Percentiles rank a stretch among this genome's conserved stretches.
Evolutionary conservation across 2,113 vertebrate genomes (phyloP).

Genomic region (Chamaetylas fuelleborni): DNA sequence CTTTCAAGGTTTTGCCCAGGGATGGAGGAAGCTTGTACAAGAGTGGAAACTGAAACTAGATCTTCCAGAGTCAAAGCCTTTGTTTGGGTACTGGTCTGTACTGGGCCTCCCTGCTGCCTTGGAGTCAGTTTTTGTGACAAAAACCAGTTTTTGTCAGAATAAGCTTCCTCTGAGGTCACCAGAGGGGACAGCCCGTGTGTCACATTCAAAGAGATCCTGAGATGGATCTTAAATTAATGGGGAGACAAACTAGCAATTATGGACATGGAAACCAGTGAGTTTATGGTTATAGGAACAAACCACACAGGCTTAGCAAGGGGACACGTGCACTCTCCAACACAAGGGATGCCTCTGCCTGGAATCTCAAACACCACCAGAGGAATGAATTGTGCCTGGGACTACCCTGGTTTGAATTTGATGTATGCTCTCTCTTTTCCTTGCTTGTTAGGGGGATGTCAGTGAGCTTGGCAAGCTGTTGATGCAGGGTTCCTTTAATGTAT

Average conservation of each 20-base stretch:
- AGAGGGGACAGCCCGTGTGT: background rate
- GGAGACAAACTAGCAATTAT: background rate
- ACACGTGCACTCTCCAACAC: background rate
- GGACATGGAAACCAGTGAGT: background rate
- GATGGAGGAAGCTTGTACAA: background rate
- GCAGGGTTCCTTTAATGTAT: conserved; percentile 90
- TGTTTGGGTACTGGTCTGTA: background rate
- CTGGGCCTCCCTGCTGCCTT: background rate
- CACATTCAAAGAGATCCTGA: background rate
- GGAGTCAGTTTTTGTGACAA: background rate
- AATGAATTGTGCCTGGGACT: background rate
- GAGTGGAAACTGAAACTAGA: background rate
- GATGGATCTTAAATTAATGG: background rate
- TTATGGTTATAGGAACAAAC: background rate
- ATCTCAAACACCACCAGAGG: background rate
- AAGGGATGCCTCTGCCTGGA: background rate
- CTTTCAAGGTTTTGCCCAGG: background rate
- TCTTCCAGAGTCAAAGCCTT: background rate
- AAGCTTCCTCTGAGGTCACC: background rate
- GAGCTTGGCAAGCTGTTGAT: conserved; percentile 90
- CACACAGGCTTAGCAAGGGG: background rate
- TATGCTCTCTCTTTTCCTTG: background rate
- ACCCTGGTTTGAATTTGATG: background rate
- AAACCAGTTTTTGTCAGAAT: background rate
- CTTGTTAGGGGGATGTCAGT: conserved; percentile 80